These are phyloP conservation scores for Dynastes maya DNA, from an alignment of 2,888 invertebrate species.

Conservation along the genomic window DNA sequence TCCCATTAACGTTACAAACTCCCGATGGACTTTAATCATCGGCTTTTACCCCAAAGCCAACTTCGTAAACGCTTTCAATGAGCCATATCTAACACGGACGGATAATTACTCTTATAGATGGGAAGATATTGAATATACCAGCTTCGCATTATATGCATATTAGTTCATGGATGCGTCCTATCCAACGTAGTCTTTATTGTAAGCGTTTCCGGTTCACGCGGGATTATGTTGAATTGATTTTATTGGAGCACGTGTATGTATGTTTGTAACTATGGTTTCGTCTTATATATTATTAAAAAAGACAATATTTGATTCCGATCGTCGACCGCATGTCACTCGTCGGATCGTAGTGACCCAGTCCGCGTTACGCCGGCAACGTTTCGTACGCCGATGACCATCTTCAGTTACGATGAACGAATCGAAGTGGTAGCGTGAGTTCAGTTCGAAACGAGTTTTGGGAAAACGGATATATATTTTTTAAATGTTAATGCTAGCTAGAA, in stretches of 20 bases:
- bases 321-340: constrained; percentile 39
- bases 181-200: constrained; percentile 25
- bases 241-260: constrained; percentile 63
- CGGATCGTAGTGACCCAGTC: constrained; percentile 22
- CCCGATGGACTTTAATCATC: not conserved
- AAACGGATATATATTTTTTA: not conserved
- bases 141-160: not conserved
- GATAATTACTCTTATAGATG: too few species aligned
- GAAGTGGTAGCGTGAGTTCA: not conserved
- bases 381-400: not conserved
- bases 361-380: not conserved
- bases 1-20: not conserved
- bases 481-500: too few species aligned
- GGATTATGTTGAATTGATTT: constrained; percentile 66
- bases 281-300: constrained; percentile 61
- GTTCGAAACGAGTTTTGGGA: not conserved
- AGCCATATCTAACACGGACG: not conserved
- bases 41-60: not conserved
- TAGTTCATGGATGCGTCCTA: not conserved
- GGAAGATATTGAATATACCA: not conserved
- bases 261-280: constrained; percentile 62
- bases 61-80: not conserved
- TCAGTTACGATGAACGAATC: not conserved
- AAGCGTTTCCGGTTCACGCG: constrained; percentile 47
- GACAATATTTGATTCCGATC: constrained; percentile 46